phyloP scores from a whole-genome alignment of 2,888 invertebrate species.

The Drosophila putrida region DNA sequence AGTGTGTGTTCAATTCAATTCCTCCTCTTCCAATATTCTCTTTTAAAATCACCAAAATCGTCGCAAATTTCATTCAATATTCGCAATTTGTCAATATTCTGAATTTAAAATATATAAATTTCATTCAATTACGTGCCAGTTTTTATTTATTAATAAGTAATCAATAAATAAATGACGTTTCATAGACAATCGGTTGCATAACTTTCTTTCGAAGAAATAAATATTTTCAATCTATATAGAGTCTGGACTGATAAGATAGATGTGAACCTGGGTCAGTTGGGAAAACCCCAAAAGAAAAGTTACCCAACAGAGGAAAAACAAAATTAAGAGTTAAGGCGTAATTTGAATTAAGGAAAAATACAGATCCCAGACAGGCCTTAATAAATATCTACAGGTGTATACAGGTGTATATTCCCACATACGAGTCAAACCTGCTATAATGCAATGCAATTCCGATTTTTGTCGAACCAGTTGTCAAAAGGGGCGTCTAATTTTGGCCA shows the following conservation, averaged over 20 bases:
- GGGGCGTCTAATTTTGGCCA: slow-evolving; percentile 39
- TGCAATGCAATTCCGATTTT: background rate
- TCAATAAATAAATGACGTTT: slow-evolving; percentile 13
- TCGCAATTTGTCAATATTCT: slow-evolving; percentile 20
- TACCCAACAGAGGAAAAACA: slow-evolving; percentile 16
- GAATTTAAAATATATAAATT: slow-evolving; percentile 30
- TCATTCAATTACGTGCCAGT: slow-evolving; percentile 43
- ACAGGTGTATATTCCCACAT: slow-evolving; percentile 1
- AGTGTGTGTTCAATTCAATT: slow-evolving; percentile 39
- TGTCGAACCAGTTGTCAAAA: slow-evolving; percentile 42
- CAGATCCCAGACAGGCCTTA: background rate
- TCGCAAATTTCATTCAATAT: slow-evolving; percentile 34
- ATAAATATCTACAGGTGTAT: background rate
- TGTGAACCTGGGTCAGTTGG: slow-evolving; percentile 11
- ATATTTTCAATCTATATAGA: background rate
- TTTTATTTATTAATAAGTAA: slow-evolving; percentile 36
- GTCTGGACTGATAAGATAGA: slow-evolving; percentile 45
- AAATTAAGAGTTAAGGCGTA: slow-evolving; percentile 26
- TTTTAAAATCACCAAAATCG: slow-evolving; percentile 34
- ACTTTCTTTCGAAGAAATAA: slow-evolving; percentile 7
- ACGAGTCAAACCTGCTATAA: slow-evolving; percentile 14
- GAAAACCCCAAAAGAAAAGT: slow-evolving; percentile 28
- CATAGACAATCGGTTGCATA: slow-evolving; percentile 23
- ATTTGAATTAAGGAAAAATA: slow-evolving; percentile 11
- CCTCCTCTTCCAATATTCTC: background rate